These are phyloP conservation scores for Porites divaricata DNA, from an alignment of 92 coral and sea anemone species.

Conservation along the genomic window DNA sequence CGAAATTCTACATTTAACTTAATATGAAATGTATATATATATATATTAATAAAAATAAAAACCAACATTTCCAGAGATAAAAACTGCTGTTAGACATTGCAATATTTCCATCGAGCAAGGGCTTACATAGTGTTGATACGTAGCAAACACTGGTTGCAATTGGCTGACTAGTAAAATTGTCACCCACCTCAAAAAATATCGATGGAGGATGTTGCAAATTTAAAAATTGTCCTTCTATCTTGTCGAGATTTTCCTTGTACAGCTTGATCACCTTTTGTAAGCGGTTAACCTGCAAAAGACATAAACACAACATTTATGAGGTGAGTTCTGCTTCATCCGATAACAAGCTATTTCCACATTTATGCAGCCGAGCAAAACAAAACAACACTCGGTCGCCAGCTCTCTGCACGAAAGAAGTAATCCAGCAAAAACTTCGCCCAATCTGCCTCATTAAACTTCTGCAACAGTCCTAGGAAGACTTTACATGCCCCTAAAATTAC, in stretches of 20 bases:
- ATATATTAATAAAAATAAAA: neutral
- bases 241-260: conserved; percentile 89
- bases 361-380: conserved; percentile 78
- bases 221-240: conserved; percentile 89
- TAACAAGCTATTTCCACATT: conserved; percentile 47
- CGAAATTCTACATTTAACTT: neutral
- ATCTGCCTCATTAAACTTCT: conserved; percentile 29
- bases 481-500: conserved; percentile 51
- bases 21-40: neutral
- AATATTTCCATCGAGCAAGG: neutral
- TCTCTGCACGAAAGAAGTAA: conserved; percentile 75
- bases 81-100: neutral
- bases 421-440: conserved; percentile 20
- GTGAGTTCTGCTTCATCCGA: neutral
- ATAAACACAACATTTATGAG: conserved; percentile 32
- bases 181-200: conserved; percentile 93
- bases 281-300: conserved; percentile 83
- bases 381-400: conserved; percentile 66
- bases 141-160: neutral
- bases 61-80: neutral
- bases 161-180: neutral
- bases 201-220: conserved; percentile 96
- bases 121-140: neutral
- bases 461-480: conserved; percentile 20
- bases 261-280: conserved; percentile 95